Conservation (phyloP, 2,888 invertebrate genomes). For the Ischnura elegans region DNA sequence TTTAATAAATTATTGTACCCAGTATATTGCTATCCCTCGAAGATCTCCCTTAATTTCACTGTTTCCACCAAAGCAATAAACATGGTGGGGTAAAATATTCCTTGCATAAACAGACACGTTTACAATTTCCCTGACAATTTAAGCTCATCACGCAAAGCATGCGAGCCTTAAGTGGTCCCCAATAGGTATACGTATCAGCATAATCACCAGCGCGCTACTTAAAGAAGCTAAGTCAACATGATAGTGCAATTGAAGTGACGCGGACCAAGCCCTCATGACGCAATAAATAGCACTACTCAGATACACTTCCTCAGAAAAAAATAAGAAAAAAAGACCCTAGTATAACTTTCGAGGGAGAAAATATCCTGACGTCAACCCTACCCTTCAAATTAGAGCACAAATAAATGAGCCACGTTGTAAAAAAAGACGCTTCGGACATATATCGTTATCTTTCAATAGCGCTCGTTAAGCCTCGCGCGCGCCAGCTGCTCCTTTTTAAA, state of each 20-base stretch:
- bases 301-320: neutral
- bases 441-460: neutral
- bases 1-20: too few species aligned
- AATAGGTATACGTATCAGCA: too few species aligned
- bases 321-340: neutral
- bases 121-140: too few species aligned
- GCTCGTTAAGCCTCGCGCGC: neutral
- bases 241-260: neutral
- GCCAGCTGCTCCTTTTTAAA: slow-evolving; percentile 5
- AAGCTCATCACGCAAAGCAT: too few species aligned
- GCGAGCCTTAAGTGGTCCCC: too few species aligned
- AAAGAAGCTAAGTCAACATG: too few species aligned
- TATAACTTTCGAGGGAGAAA: neutral
- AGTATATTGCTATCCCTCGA: too few species aligned
- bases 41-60: too few species aligned
- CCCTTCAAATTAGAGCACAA: neutral
- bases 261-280: neutral
- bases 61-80: too few species aligned
- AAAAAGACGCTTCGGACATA: neutral
- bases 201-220: too few species aligned
- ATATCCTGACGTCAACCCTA: neutral
- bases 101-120: too few species aligned
- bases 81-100: too few species aligned
- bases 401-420: neutral
- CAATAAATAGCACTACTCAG: neutral